Evolutionary conservation across 2,113 vertebrate genomes (phyloP).

Genomic region (Spizaetus ornatus): DNA sequence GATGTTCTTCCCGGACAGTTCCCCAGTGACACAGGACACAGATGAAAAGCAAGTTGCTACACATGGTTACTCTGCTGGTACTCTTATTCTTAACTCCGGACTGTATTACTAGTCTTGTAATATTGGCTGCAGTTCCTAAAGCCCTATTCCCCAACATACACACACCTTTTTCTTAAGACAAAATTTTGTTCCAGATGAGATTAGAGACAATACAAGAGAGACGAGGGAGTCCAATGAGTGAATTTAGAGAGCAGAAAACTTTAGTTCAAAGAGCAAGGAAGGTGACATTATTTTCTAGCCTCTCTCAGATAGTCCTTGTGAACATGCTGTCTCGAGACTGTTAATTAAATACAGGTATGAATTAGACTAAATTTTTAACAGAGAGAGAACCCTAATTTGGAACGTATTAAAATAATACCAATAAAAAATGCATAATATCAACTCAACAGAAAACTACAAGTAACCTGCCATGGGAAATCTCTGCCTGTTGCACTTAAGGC

Average conservation of each 20-base stretch:
- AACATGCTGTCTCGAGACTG: neutral
- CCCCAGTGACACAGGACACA: neutral
- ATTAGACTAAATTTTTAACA: neutral
- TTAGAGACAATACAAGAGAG: neutral
- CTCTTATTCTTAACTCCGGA: neutral
- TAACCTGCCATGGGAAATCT: neutral
- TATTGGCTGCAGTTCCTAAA: neutral
- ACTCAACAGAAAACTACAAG: neutral
- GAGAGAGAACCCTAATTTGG: neutral
- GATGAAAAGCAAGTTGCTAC: neutral
- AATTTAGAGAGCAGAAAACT: neutral
- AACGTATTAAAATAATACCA: neutral
- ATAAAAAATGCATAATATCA: neutral
- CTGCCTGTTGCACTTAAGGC: neutral
- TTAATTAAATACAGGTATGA: neutral
- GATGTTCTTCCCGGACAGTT: neutral
- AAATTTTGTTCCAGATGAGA: neutral
- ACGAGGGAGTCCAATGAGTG: neutral
- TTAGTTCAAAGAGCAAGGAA: neutral
- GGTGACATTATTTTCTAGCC: neutral
- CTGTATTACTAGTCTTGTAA: neutral
- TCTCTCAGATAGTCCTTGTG: neutral
- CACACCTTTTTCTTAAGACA: neutral
- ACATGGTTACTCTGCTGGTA: neutral
- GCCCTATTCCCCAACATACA: neutral